Evolutionary conservation across 1,140 invertebrate genomes (phyloP).

Genomic region (Acyrthosiphon pisum): DNA sequence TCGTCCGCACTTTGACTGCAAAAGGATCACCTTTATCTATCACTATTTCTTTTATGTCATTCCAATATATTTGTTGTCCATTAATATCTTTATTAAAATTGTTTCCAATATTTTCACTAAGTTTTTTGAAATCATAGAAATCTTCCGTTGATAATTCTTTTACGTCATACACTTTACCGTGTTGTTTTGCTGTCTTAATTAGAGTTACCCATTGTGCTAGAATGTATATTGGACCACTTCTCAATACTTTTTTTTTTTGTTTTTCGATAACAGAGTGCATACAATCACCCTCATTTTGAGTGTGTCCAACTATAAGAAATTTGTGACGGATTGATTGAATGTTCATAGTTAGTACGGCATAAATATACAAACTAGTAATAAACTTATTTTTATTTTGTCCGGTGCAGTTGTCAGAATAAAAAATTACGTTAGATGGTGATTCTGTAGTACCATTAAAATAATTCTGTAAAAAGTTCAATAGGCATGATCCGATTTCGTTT

Average conservation of each 20-base stretch:
- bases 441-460: neutral
- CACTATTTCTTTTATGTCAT: conserved; percentile 6
- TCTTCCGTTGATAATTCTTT: neutral
- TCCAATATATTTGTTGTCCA: neutral
- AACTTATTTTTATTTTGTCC: conserved; percentile 39
- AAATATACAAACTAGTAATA: conserved; percentile 26
- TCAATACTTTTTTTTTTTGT: conserved; percentile 35
- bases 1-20: neutral
- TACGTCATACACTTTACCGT: conserved; percentile 11
- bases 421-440: neutral
- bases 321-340: conserved; percentile 11
- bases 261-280: conserved; percentile 21
- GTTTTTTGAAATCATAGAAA: conserved; percentile 37
- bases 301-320: conserved; percentile 7
- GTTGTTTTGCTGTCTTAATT: conserved; percentile 19
- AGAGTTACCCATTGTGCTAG: conserved; percentile 1
- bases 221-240: conserved; percentile 23
- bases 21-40: neutral
- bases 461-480: conserved; percentile 39
- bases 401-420: conserved; percentile 36
- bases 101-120: conserved; percentile 14
- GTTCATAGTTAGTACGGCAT: neutral
- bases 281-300: conserved; percentile 24
- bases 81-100: conserved; percentile 22
- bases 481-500: conserved; percentile 14